Base-by-base conservation (phyloP, 1,140 invertebrate genomes). In the Copidosoma floridanum region DNA sequence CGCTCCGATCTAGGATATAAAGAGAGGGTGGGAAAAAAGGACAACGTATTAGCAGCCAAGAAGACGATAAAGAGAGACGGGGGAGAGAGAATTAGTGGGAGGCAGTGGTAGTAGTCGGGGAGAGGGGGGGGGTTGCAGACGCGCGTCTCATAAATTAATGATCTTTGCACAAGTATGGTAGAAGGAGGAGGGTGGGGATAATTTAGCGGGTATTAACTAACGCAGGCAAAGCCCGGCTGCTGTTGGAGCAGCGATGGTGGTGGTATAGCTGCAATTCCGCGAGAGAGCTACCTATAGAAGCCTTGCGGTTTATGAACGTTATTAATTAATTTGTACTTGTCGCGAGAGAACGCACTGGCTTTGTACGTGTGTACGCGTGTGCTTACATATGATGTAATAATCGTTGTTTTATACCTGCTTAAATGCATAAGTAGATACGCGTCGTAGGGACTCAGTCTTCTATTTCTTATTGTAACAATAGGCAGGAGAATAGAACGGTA, bases 321-420 rank as follows among this genome's bases (percentile, higher is more conserved):
- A 69, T 69, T 71, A 69, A 71, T 68, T 69, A 71, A 71, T 71
- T 71, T 67, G 66, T 67, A 68, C 67, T 71, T 68, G 68, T 74
- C 66, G 61, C 56, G 37, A 16, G n/a, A n/a, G n/a, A n/a, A n/a
- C n/a, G n/a, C n/a, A n/a, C n/a, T n/a, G n/a, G n/a, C n/a, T n/a
- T n/a, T n/a, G n/a, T n/a, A n/a, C n/a, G n/a, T n/a, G n/a, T n/a
- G n/a, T n/a, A n/a, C n/a, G n/a, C n/a, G n/a, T n/a, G n/a, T n/a
- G n/a, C n/a, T n/a, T n/a, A n/a, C n/a, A n/a, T n/a, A n/a, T n/a
- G n/a, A n/a, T n/a, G n/a, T n/a, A n/a, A n/a, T n/a, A n/a, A n/a
- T n/a, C n/a, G n/a, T n/a, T n/a, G n/a, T n/a, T n/a, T n/a, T n/a
- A n/a, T n/a, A n/a, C n/a, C n/a, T n/a, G n/a, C n/a, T n/a, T n/a